Conservation (phyloP, 2,888 invertebrate species). For the Ochropleura leucogaster region DNA sequence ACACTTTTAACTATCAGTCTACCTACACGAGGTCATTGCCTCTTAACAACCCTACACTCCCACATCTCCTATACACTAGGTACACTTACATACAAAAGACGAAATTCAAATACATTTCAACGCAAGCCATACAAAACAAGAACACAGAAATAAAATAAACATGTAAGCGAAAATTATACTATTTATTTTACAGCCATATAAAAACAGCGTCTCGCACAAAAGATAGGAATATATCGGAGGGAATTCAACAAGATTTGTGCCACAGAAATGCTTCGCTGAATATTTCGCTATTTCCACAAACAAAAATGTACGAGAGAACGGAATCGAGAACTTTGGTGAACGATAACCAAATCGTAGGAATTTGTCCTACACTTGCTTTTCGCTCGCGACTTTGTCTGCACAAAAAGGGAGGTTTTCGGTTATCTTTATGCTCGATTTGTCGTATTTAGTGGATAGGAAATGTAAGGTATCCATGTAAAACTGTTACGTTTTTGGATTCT, state of each 20-base stretch:
- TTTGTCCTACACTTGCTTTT: constrained; percentile 46
- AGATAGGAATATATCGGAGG: constrained; percentile 45
- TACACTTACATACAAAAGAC: constrained; percentile 8
- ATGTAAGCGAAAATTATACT: constrained; percentile 48
- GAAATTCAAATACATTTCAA: constrained; percentile 22
- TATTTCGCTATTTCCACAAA: constrained; percentile 53
- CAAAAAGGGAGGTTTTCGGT: constrained; percentile 12
- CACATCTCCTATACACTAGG: not conserved
- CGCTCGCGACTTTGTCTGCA: constrained; percentile 43
- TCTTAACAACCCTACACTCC: not conserved
- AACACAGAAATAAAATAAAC: constrained; percentile 40
- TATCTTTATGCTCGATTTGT: constrained; percentile 34
- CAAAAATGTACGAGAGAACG: constrained; percentile 51
- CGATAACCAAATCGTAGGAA: constrained; percentile 59
- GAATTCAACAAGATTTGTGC: constrained; percentile 53
- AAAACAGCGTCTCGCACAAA: constrained; percentile 53
- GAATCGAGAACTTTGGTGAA: constrained; percentile 54
- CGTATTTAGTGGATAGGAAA: constrained; percentile 21
- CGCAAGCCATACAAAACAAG: constrained; percentile 25
- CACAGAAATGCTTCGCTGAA: constrained; percentile 51
- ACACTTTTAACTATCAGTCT: not conserved
- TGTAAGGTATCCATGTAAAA: not conserved
- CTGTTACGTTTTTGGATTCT: not conserved
- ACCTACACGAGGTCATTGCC: not conserved
- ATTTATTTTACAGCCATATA: constrained; percentile 58